Evolutionary conservation across 2,113 vertebrate species (phyloP).

Genomic region (Lophius piscatorius): DNA sequence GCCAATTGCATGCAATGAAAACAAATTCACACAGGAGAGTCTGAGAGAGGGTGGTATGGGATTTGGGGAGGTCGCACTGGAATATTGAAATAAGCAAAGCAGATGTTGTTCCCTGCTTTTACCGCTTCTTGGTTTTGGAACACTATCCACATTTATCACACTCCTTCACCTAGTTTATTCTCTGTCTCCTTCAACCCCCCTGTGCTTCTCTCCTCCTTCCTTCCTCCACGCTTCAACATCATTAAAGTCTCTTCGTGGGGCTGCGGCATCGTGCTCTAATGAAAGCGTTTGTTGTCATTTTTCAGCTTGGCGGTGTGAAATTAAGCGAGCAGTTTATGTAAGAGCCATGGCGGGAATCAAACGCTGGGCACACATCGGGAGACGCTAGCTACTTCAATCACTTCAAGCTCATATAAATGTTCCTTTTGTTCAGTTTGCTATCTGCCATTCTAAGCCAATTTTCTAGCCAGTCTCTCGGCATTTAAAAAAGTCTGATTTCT

Average conservation of each 20-base stretch:
- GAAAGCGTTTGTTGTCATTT: slow-evolving; percentile 88
- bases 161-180: slow-evolving; percentile 71
- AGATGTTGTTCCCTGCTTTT: slow-evolving; percentile 60
- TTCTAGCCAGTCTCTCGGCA: slow-evolving; percentile 90
- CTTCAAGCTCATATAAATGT: slow-evolving; percentile 89
- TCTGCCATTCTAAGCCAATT: slow-evolving; percentile 93
- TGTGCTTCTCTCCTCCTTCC: slow-evolving; percentile 51
- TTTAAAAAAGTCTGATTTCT: slow-evolving; percentile 87
- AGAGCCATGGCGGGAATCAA: slow-evolving; percentile 88
- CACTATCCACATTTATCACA: slow-evolving; percentile 69
- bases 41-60: slow-evolving; percentile 28
- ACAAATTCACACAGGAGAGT: slow-evolving; percentile 64
- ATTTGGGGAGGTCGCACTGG: slow-evolving; percentile 35
- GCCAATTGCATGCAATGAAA: slow-evolving; percentile 69
- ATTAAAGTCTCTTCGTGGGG: slow-evolving; percentile 76
- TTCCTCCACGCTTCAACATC: slow-evolving; percentile 73
- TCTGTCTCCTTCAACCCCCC: slow-evolving; percentile 32
- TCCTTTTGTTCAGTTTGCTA: slow-evolving; percentile 89
- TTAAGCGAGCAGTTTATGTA: slow-evolving; percentile 88
- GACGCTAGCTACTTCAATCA: slow-evolving; percentile 89
- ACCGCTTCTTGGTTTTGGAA: slow-evolving; percentile 72
- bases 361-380: slow-evolving; percentile 81
- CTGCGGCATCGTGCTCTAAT: slow-evolving; percentile 84
- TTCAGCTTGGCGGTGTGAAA: slow-evolving; percentile 87
- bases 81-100: slow-evolving; percentile 76